Evolutionary conservation across 23 tunicate genomes (phyloP).

Genomic region (Phallusia fumigata): DNA sequence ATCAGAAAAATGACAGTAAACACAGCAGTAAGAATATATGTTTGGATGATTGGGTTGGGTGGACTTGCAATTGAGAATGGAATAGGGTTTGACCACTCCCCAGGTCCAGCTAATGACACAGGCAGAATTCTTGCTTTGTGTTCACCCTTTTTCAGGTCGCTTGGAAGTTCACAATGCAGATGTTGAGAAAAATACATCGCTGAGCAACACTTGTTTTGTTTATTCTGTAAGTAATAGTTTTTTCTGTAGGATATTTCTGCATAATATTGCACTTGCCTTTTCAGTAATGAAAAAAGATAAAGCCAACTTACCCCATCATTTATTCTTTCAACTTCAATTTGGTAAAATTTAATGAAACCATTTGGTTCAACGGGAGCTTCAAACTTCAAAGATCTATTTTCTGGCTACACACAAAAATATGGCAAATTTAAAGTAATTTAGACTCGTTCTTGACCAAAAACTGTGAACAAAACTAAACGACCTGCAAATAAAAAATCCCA

Average conservation of each 20-base stretch:
- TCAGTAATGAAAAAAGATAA: not conserved
- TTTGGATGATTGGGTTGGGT: not conserved
- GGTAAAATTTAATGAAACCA: slow-evolving; percentile 55
- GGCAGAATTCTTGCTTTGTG: slow-evolving; percentile 47
- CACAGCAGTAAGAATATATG: not conserved
- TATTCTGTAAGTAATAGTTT: not conserved
- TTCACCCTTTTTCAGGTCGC: slow-evolving; percentile 32
- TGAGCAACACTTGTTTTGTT: slow-evolving; percentile 31
- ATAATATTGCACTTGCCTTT: not conserved
- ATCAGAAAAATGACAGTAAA: not conserved
- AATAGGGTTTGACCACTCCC: slow-evolving; percentile 33
- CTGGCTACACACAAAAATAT: not conserved
- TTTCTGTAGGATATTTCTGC: not conserved
- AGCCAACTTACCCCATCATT: not conserved
- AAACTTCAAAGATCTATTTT: slow-evolving; percentile 27
- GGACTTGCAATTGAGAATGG: slow-evolving; percentile 14
- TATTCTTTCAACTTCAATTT: slow-evolving; percentile 6
- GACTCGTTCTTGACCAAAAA: not conserved
- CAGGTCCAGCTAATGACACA: slow-evolving; percentile 39
- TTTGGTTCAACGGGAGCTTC: slow-evolving; percentile 64
- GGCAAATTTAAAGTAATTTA: not conserved
- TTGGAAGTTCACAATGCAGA: not conserved
- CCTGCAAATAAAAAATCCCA: too few relatives aligned
- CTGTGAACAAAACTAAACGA: too few relatives aligned
- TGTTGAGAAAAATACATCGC: not conserved